Conservation (phyloP, 2,888 invertebrate species). For the Pandemis corylana region DNA sequence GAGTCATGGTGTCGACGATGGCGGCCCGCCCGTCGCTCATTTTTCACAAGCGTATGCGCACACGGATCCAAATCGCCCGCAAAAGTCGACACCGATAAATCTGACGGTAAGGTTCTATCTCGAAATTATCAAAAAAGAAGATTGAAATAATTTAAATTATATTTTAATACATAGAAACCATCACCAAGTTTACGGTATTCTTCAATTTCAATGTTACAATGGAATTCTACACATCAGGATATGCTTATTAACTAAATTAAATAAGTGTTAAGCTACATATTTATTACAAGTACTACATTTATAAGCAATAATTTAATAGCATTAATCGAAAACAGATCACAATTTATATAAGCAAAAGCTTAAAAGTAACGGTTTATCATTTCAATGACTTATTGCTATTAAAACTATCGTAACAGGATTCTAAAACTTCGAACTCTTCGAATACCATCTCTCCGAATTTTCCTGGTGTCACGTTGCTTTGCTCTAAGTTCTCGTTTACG, state of each 20-base stretch:
- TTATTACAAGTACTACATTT: conserved; percentile 56
- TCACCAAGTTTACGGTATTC: conserved; percentile 76
- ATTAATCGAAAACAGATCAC: conserved; percentile 80
- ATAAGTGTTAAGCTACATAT: conserved; percentile 65
- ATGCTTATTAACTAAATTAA: conserved; percentile 53
- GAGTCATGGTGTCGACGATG: conserved; percentile 88
- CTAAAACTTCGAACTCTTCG: conserved; percentile 91
- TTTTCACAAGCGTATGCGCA: conserved; percentile 74
- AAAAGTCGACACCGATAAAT: conserved; percentile 74
- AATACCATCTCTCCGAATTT: conserved; percentile 94
- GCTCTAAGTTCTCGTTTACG: conserved; percentile 84
- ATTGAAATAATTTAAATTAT: conserved; percentile 56
- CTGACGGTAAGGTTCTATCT: conserved; percentile 72
- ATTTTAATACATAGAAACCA: conserved; percentile 69
- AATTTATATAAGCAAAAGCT: conserved; percentile 70
- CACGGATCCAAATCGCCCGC: conserved; percentile 75
- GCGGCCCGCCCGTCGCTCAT: conserved; percentile 79
- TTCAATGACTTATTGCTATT: conserved; percentile 83
- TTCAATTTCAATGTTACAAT: conserved; percentile 56
- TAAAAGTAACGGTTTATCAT: conserved; percentile 60
- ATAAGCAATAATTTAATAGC: conserved; percentile 80
- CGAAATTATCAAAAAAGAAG: conserved; percentile 44
- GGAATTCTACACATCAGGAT: conserved; percentile 43
- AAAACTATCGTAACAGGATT: conserved; percentile 85
- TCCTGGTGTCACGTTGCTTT: conserved; percentile 83